Percentiles rank a stretch among this genome's conserved stretches.
Conservation (phyloP, 2,113 vertebrate genomes). For the Recurvirostra avosetta region DNA sequence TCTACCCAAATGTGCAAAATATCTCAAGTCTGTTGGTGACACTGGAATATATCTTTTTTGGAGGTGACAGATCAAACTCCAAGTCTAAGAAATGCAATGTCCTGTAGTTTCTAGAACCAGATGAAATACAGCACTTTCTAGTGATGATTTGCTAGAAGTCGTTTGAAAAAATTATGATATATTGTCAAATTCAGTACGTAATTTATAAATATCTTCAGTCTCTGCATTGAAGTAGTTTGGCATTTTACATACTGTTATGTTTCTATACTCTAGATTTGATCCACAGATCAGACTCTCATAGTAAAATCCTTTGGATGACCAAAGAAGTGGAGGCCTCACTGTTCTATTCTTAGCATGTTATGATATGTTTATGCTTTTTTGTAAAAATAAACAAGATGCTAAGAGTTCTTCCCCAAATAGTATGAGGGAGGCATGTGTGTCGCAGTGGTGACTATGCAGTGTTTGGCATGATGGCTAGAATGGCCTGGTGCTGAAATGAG, state of each 20-base stretch:
- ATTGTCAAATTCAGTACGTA: not conserved
- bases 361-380: rapidly evolving
- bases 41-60: not conserved
- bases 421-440: not conserved
- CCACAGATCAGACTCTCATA: not conserved
- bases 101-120: not conserved
- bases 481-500: not conserved
- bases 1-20: not conserved
- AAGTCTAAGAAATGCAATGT: not conserved
- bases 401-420: not conserved
- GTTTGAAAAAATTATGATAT: not conserved
- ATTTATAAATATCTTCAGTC: not conserved
- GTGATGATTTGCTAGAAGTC: not conserved
- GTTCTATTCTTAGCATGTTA: not conserved
- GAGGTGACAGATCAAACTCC: not conserved
- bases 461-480: not conserved
- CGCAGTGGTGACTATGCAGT: rapidly evolving
- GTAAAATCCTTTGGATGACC: not conserved
- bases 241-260: not conserved
- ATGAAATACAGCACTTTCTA: not conserved
- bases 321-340: not conserved
- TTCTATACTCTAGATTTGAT: not conserved
- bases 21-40: not conserved
- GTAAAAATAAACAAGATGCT: not conserved
- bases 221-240: not conserved